These are phyloP conservation scores for Leptarthrus brevirostris DNA, from an alignment of 2,888 invertebrate genomes.

Conservation along the genomic window DNA sequence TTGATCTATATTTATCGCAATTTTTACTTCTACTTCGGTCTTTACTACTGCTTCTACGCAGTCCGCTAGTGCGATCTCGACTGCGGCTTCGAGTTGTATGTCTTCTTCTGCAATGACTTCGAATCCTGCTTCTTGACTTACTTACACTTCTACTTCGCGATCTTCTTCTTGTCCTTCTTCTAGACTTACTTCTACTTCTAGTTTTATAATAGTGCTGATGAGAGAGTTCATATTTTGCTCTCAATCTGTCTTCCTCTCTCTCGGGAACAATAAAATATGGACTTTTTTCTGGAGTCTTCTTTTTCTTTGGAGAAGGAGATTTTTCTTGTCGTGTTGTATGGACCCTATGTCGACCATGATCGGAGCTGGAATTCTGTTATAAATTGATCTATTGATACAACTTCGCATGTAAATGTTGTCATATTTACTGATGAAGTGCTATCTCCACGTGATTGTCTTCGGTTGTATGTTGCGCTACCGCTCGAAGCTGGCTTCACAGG, in stretches of 20 bases:
- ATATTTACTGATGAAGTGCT: conserved; percentile 9
- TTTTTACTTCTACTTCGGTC: background rate
- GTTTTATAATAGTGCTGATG: conserved; percentile 38
- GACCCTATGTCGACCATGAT: background rate
- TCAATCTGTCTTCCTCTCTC: conserved; percentile 57
- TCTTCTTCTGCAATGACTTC: conserved; percentile 19
- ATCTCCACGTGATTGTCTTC: too few relatives aligned
- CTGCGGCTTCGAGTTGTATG: conserved; percentile 47
- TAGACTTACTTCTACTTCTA: conserved; percentile 48
- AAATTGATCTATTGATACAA: too few relatives aligned
- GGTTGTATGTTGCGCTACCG: background rate
- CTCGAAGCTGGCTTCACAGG: conserved; percentile 49
- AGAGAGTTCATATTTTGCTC: conserved; percentile 46
- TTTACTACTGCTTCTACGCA: background rate
- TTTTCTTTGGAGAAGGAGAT: conserved; percentile 44
- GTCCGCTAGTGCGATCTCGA: background rate
- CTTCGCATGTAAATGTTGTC: too few relatives aligned
- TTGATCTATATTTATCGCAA: conserved; percentile 10
- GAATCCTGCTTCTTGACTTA: too few relatives aligned
- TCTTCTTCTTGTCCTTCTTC: conserved; percentile 48
- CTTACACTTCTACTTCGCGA: conserved; percentile 47
- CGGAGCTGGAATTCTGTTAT: background rate
- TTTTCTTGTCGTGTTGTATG: background rate
- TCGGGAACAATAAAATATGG: conserved; percentile 57
- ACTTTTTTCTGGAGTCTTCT: conserved; percentile 52